phyloP scores from a whole-genome alignment of 2,797 vertebrate species.

The Petrocephalus sullivani region DNA sequence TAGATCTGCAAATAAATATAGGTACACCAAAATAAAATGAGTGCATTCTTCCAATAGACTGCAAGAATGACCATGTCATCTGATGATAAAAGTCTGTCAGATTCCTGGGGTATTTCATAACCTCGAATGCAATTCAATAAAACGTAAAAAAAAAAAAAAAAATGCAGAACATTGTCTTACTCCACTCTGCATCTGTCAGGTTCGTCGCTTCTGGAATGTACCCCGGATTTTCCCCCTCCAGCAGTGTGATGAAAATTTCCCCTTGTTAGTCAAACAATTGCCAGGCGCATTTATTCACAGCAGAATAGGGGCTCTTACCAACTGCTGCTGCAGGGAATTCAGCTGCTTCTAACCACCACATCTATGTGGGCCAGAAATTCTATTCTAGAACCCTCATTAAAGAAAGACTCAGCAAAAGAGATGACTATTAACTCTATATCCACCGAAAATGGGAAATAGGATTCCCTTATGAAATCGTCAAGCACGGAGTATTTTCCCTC shows the following conservation, averaged over 20 bases:
- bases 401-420: not conserved
- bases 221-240: slow-evolving; percentile 27
- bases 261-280: slow-evolving; percentile 10
- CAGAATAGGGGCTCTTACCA: not conserved
- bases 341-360: not conserved
- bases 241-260: slow-evolving; percentile 25
- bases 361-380: slow-evolving; percentile 6
- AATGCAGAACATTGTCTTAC: not conserved
- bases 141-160: not conserved
- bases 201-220: not conserved
- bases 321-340: not conserved
- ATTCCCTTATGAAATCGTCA: not conserved
- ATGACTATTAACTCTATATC: not conserved
- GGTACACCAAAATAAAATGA: not conserved
- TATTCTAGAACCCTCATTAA: slow-evolving; percentile 11
- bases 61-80: not conserved
- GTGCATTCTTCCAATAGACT: not conserved
- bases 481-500: not conserved
- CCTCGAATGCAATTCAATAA: not conserved
- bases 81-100: not conserved
- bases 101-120: not conserved
- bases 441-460: not conserved
- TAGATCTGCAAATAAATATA: not conserved
- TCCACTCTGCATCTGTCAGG: not conserved
- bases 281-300: not conserved